A percentile compares a stretch with the other conserved stretches of the same genome.
Conservation (phyloP, 2,888 invertebrate species). For the Odiellus spinosus region DNA sequence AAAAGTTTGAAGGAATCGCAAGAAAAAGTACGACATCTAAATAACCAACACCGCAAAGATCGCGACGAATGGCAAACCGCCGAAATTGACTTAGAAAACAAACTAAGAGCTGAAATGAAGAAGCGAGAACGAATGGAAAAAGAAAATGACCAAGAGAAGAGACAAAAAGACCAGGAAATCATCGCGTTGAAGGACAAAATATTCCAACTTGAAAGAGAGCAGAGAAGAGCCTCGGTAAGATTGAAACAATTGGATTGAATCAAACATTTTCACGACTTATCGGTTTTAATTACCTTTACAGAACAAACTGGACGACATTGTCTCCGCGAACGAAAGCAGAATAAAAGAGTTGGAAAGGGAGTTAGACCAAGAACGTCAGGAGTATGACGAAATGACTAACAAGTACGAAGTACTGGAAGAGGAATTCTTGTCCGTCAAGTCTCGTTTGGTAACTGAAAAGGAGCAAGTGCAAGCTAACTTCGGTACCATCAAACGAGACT, state of each 20-base stretch:
- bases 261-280: too few relatives aligned
- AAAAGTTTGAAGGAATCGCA: slow-evolving; percentile 48
- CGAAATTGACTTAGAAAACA: slow-evolving; percentile 25
- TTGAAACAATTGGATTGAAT: slow-evolving; percentile 15
- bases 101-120: slow-evolving; percentile 42
- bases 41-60: slow-evolving; percentile 35
- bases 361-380: slow-evolving; percentile 48
- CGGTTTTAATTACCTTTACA: too few relatives aligned
- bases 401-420: slow-evolving; percentile 71
- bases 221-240: slow-evolving; percentile 13
- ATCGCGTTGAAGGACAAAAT: slow-evolving; percentile 20
- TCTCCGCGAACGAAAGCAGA: slow-evolving; percentile 7
- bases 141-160: slow-evolving; percentile 45
- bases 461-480: slow-evolving; percentile 54
- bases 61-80: slow-evolving; percentile 47
- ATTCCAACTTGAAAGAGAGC: slow-evolving; percentile 19
- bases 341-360: slow-evolving; percentile 46
- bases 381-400: slow-evolving; percentile 59
- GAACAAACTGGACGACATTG: background rate
- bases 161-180: slow-evolving; percentile 23
- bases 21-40: slow-evolving; percentile 36
- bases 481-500: slow-evolving; percentile 43
- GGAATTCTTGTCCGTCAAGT: slow-evolving; percentile 66
- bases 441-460: slow-evolving; percentile 63
- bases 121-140: slow-evolving; percentile 47